Conservation (phyloP, 1,140 invertebrate species). For the Chymomyza costata region DNA sequence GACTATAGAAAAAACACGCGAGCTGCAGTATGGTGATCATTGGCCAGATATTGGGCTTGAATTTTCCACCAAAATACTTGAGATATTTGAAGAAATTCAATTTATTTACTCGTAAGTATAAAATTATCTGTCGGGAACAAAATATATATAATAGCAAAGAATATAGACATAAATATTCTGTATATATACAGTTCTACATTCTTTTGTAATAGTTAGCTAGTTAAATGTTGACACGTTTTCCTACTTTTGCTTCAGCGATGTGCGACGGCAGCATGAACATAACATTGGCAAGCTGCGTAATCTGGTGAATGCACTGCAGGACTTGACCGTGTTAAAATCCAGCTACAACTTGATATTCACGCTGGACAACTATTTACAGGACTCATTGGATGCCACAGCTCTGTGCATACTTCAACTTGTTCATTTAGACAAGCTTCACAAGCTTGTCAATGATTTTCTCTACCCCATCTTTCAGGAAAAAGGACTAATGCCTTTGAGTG, state of each 20-base stretch:
- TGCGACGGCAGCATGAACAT: conserved; percentile 57
- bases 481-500: conserved; percentile 48
- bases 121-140: background rate
- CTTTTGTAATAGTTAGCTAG: too few relatives aligned
- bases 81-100: conserved; percentile 62
- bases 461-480: conserved; percentile 71
- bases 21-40: conserved; percentile 59
- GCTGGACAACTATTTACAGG: conserved; percentile 66
- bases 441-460: conserved; percentile 59
- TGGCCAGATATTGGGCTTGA: conserved; percentile 73
- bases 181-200: too few relatives aligned
- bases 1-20: conserved; percentile 65
- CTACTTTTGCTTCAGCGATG: conserved; percentile 40
- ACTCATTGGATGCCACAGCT: conserved; percentile 66
- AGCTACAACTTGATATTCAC: conserved; percentile 63
- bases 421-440: conserved; percentile 60
- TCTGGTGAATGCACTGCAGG: conserved; percentile 60
- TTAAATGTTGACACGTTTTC: too few relatives aligned
- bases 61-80: conserved; percentile 62
- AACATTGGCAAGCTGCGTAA: conserved; percentile 60
- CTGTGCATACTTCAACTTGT: conserved; percentile 65
- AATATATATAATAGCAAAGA: too few relatives aligned
- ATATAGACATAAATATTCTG: too few relatives aligned
- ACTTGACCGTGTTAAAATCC: conserved; percentile 62
- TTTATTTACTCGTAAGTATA: conserved; percentile 62